Evolutionary conservation across 2,797 vertebrate species (phyloP), one percentile per base, ranked within the genome.

Genomic region (Malacoctenus gilli): DNA sequence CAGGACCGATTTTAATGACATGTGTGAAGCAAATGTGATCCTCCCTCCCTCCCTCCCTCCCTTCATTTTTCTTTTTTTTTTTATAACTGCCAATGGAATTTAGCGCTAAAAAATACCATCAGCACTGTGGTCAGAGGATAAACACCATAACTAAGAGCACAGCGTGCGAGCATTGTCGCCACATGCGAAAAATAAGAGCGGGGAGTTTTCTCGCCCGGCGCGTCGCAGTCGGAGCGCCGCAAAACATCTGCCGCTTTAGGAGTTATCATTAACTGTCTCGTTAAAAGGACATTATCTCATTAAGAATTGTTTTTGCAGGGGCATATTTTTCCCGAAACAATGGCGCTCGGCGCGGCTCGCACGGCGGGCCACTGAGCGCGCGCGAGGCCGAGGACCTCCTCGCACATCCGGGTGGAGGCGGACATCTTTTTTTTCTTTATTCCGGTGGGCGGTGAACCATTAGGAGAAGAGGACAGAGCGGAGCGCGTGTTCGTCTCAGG

Each of bases 21-120:
- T 85, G 74, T 89, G 87, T 79, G 77, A 82, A 85, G 72, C 85
- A 90, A 89, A 89, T 85, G 84, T 80, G 80, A 88, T 82, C 80
- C 82, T 82, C 82, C 77, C 82, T 74, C 57, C 52, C 53, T 72
- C 52, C 80, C 82, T 82, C 82, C 77, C 82, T 74, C 57, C 52
- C 53, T 72, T 52, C n/a, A n/a, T 73, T 64, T 67, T 38, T 36
- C 14, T 16, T 37, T 14, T 36, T 51, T 47, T 54, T 53, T 46
- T 42, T 37, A 18, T 42, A 55, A 61, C 80, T 81, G 74, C 61
- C 81, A 80, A 74, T 87, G 85, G 85, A 87, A 88, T 87, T 77
- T 62, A 57, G 72, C 49, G 56, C 74, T 71, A 6, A 28, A 28
- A 4, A 84, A 87, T 79, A 85, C 83, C 85, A 74, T 51, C 16